Conservation (phyloP, 2,888 invertebrate genomes). For the Norana najaformis region DNA sequence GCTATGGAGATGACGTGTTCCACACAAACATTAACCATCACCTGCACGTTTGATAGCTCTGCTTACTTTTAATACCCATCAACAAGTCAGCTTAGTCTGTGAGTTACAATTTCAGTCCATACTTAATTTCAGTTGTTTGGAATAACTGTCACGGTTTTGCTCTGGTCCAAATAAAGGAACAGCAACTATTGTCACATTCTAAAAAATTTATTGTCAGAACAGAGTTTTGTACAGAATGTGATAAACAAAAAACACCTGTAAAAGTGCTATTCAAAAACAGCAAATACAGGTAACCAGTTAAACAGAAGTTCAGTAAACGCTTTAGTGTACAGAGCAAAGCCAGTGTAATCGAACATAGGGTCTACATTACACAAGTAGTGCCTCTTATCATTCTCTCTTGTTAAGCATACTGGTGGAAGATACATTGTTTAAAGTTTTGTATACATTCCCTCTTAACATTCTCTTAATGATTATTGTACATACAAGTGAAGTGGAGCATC, state of each 20-base stretch:
- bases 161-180: not conserved
- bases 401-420: not conserved
- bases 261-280: not conserved
- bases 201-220: not conserved
- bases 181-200: not conserved
- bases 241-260: not conserved
- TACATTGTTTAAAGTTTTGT: not conserved
- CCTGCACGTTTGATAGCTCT: no score
- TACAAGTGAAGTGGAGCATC: not conserved
- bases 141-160: no score
- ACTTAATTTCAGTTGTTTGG: no score
- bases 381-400: not conserved
- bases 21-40: no score
- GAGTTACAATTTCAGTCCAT: no score
- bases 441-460: not conserved
- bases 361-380: not conserved
- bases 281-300: not conserved
- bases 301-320: not conserved
- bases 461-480: not conserved
- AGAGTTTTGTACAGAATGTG: not conserved
- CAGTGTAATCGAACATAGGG: not conserved
- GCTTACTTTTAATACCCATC: no score
- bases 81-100: no score
- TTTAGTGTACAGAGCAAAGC: not conserved
- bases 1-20: no score